Conservation (phyloP, 2,888 invertebrate genomes). For the Eristalinus aeneus region DNA sequence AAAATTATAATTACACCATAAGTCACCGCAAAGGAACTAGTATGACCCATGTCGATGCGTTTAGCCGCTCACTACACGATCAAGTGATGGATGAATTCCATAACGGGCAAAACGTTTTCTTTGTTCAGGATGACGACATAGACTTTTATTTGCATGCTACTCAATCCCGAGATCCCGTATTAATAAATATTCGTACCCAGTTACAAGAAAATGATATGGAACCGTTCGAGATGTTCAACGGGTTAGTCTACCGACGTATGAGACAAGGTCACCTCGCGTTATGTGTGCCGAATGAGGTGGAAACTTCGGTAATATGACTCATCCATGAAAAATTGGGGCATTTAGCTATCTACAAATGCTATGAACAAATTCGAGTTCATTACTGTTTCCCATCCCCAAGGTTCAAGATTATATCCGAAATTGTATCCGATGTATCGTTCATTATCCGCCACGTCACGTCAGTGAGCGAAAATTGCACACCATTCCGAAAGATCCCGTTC, state of each 20-base stretch:
- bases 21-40: conserved; percentile 63
- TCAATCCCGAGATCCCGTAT: conserved; percentile 13
- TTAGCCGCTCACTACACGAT: conserved; percentile 65
- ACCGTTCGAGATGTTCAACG: conserved; percentile 22
- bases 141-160: conserved; percentile 43
- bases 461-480: conserved; percentile 69
- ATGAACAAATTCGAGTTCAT: conserved; percentile 15
- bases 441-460: no score
- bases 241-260: conserved; percentile 26
- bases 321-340: conserved; percentile 9
- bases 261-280: conserved; percentile 3
- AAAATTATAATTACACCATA: conserved; percentile 69
- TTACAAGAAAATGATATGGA: neutral
- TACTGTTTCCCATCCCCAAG: no score
- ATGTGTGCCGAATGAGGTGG: conserved; percentile 16
- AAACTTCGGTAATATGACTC: neutral
- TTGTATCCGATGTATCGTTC: neutral
- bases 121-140: conserved; percentile 35
- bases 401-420: no score
- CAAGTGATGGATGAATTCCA: neutral
- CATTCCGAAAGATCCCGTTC: conserved; percentile 29
- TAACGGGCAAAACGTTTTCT: neutral
- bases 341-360: conserved; percentile 12
- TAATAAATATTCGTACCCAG: no score
- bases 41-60: conserved; percentile 75